Evolutionary conservation across 2,797 vertebrate genomes (phyloP), one percentile per base, ranked within the genome.

Genomic region (Amblyraja radiata): DNA sequence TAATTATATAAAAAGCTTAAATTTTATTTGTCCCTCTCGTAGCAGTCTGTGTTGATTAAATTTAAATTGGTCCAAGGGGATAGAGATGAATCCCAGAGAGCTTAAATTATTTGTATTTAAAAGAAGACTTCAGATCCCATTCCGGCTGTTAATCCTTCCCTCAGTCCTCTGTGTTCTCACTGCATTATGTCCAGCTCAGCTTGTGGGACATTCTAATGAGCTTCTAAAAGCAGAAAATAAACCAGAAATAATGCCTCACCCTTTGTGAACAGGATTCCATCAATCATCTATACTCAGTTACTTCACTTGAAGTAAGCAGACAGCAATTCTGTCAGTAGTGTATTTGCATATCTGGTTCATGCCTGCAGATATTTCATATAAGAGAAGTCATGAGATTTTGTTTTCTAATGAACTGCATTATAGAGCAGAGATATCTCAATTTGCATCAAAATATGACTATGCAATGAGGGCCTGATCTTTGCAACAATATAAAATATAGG

Each of bases 61-160:
- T 86, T n/a, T 63, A 86, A 86, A 86, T 86, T 86, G 83, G 28
- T 32, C 83, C 28, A 86, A 86, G 32, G 83, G 58, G 28, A 32
- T 86, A 13, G 83, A 63, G 54, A 61, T 61, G 81, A 84, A 83
- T 28, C 25, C 11, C 46, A 84, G 9, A 28, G 58, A 32, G 21
- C 28, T 86, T 63, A n/a, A 86, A 63, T 86, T 86, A 86, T 63
- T 86, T n/a, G 58, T n/a, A n/a, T 32, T n/a, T 63, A 11, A 32
- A 86, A 65, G 46, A 63, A 63, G 58, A n/a, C 58, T 86, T 86
- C 58, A 58, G 10, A 61, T 25, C 9, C 46, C 54, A 86, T 61
- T 86, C 58, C 83, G n/a, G 32, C 32, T 5, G 5, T 5, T 25
- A 58, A n/a, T 61, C 54, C 11, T n/a, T 61, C 10, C 21, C 83